phyloP scores from a whole-genome alignment of 2,113 vertebrate species.

The Semicossyphus pulcher region DNA sequence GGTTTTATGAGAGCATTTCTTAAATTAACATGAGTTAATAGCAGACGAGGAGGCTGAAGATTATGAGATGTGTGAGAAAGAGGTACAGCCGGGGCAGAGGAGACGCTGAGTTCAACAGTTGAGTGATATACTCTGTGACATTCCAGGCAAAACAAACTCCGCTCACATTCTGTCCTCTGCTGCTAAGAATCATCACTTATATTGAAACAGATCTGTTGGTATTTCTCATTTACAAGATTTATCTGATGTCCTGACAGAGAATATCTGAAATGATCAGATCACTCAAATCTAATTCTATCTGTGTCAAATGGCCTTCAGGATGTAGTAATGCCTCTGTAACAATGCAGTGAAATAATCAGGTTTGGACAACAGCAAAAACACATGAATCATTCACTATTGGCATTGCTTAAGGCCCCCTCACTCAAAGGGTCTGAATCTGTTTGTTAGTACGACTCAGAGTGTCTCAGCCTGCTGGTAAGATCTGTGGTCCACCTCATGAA shows the following conservation, averaged over 20 bases:
- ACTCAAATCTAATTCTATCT: constrained; percentile 16
- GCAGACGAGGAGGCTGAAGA: constrained; percentile 31
- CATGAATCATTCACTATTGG: constrained; percentile 22
- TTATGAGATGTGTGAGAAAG: constrained; percentile 11
- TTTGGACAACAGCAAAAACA: constrained; percentile 19
- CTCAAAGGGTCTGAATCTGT: not conserved
- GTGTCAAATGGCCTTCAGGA: constrained; percentile 16
- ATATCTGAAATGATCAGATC: constrained; percentile 11
- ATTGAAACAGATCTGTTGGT: constrained; percentile 1
- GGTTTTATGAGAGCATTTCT: constrained; percentile 37
- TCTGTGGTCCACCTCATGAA: not conserved
- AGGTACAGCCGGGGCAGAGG: constrained; percentile 1
- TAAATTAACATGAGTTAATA: constrained; percentile 58
- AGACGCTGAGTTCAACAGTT: constrained; percentile 2
- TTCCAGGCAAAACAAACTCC: not conserved
- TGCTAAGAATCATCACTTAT: constrained; percentile 2
- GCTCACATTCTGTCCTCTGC: not conserved
- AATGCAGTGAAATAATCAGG: constrained; percentile 29
- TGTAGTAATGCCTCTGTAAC: constrained; percentile 4
- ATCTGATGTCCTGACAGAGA: constrained; percentile 2
- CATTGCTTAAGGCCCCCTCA: constrained; percentile 9
- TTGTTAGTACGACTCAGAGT: no score
- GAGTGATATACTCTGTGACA: not conserved
- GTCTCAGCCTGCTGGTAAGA: constrained; percentile 1
- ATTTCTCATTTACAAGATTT: constrained; percentile 32